Evolutionary conservation across 2,113 vertebrate species (phyloP), one percentile per base, ranked within the genome.

Genomic region (Ictidomys tridecemlineatus): DNA sequence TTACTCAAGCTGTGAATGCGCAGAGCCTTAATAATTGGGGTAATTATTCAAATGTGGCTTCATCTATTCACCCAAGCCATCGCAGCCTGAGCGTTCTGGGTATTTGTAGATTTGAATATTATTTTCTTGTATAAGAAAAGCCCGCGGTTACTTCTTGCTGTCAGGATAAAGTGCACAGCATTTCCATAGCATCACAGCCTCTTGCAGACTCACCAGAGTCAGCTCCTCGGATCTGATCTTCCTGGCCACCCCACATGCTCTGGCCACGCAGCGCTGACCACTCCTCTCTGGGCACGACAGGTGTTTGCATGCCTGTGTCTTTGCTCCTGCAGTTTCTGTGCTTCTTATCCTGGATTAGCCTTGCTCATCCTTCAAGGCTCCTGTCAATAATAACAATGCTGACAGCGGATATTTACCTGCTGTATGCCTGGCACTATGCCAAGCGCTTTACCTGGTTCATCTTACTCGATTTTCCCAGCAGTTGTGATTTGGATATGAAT

Each of bases 11-110:
- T 72, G 39, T 20, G 32, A 13, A 22, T 51, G 30, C 14, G 17
- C 8, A 91, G 76, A n/a, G 16, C 45, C 37, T 13, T 14, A 58
- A 91, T 51, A 70, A 26, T 26, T 28, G 26, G 85, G 48, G 18
- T 30, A 26, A 34, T 76, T 95, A 93, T 83, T 95, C 69, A 95
- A 65, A 85, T 34, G 37, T 96, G 58, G 39, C 18, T 78, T 92
- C 18, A 65, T 26, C 45, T 63, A 80, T 24, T 42, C n/a, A 30
- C n/a, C 26, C 63, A 45, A 61, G 42, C 17, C 78, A 72, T 20
- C 67, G 53, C 76, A 76, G 28, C 22, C 61, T 93, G 58, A 26
- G 16, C 42, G 11, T 84, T 85, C 42, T 34, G 83, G 34, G 12
- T 73, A 51, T 24, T 85, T 13, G 22, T 24, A 78, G 56, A 82